Conservation (phyloP, 2,113 vertebrate species). For the Lonchura striata region DNA sequence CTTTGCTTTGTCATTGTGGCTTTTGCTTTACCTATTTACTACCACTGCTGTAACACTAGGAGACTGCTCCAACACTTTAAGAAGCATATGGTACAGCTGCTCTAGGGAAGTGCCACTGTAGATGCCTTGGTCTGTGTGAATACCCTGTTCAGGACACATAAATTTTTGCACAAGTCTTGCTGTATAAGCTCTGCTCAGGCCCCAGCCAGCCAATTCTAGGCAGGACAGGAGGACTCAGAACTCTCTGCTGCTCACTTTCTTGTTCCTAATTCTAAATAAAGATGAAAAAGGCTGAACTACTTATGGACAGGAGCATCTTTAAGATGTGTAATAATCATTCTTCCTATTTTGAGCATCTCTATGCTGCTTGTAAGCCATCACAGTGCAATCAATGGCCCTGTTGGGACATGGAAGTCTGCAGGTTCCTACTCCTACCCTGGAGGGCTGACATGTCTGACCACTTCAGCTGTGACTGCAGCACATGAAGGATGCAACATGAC, state of each 20-base stretch:
- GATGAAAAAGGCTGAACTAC: not conserved
- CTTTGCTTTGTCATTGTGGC: not conserved
- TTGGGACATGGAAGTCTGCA: not conserved
- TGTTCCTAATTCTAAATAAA: not conserved
- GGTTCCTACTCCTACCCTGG: not conserved
- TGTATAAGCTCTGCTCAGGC: not conserved
- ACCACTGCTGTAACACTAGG: not conserved
- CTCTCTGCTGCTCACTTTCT: not conserved
- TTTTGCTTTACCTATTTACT: not conserved
- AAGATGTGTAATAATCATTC: not conserved
- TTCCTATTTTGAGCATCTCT: not conserved
- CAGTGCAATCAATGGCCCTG: not conserved
- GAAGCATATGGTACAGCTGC: rapidly evolving
- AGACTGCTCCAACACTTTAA: not conserved
- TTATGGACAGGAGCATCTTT: not conserved
- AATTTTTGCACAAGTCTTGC: not conserved
- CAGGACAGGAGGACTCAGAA: not conserved
- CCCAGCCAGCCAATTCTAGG: not conserved
- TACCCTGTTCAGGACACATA: not conserved
- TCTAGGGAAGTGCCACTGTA: not conserved
- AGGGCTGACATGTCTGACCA: not conserved
- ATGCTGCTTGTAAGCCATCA: not conserved
- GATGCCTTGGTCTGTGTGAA: not conserved
- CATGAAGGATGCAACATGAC: not conserved
- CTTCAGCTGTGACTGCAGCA: not conserved